Evolutionary conservation across 2,797 vertebrate species (phyloP).

Genomic region (Tokudaia tokunoshimensis): DNA sequence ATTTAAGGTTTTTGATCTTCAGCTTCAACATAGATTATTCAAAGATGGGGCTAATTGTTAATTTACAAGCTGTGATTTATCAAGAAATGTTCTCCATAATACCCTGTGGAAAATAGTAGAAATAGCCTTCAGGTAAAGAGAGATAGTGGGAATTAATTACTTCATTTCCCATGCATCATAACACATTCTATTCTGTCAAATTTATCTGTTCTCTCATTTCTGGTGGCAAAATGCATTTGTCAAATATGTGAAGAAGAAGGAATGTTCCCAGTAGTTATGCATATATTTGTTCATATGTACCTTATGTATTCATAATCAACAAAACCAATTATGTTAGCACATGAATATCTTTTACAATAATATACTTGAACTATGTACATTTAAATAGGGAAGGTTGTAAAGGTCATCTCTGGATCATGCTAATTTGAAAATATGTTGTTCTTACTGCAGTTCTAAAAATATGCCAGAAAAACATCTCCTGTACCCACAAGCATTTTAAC

Average conservation of each 20-base stretch:
- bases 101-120: not conserved
- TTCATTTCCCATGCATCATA: not conserved
- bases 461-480: constrained; percentile 12
- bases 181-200: not conserved
- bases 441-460: not conserved
- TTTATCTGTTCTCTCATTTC: not conserved
- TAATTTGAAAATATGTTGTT: not conserved
- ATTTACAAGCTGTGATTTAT: not conserved
- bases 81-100: not conserved
- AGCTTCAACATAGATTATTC: not conserved
- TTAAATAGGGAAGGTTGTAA: not conserved
- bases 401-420: constrained; percentile 29
- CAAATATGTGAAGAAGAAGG: not conserved
- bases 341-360: not conserved
- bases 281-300: not conserved
- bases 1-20: not conserved
- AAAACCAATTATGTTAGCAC: not conserved
- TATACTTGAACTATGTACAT: not conserved
- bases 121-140: not conserved
- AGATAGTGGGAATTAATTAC: not conserved
- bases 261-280: not conserved
- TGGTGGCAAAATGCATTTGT: not conserved
- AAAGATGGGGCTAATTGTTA: not conserved
- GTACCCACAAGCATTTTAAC: constrained; percentile 1
- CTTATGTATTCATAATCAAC: not conserved